Conservation (phyloP, 2,113 vertebrate species). For the Athene noctua region DNA sequence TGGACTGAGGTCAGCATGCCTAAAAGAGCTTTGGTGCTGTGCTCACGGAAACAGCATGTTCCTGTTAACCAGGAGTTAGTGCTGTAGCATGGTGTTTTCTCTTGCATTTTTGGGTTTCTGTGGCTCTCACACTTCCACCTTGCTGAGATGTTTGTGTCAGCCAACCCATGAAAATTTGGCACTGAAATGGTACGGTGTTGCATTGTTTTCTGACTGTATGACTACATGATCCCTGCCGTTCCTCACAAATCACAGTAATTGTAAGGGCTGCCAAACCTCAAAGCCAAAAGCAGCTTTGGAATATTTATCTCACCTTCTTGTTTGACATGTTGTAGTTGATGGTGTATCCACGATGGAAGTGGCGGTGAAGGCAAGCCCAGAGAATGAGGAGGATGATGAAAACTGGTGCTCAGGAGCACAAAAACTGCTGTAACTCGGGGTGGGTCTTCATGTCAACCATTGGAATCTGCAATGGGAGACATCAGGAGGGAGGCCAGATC, state of each 20-base stretch:
- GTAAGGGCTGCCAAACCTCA: not conserved
- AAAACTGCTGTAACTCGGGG: not conserved
- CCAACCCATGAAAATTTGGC: not conserved
- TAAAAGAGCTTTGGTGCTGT: not conserved
- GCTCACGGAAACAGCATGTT: not conserved
- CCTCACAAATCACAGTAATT: not conserved
- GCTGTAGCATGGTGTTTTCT: not conserved
- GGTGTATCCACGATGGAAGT: not conserved
- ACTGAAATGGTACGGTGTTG: not conserved
- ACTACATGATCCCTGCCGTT: accelerated
- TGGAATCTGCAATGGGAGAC: not conserved
- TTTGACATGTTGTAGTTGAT: not conserved
- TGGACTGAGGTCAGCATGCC: not conserved
- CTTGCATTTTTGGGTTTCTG: not conserved
- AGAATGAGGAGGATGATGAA: not conserved
- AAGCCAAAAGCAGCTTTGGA: not conserved
- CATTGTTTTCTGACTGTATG: not conserved
- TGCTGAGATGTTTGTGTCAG: not conserved
- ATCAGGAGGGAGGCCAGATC: not conserved
- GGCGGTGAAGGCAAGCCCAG: not conserved
- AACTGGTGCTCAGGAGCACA: not conserved
- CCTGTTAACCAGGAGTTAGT: not conserved
- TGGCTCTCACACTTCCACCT: not conserved
- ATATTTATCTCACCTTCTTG: not conserved
- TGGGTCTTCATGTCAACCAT: not conserved